Percentiles rank a stretch among this genome's conserved stretches.
Evolutionary conservation across 2,888 invertebrate species (phyloP).

Genomic region (Venusia cambrica): DNA sequence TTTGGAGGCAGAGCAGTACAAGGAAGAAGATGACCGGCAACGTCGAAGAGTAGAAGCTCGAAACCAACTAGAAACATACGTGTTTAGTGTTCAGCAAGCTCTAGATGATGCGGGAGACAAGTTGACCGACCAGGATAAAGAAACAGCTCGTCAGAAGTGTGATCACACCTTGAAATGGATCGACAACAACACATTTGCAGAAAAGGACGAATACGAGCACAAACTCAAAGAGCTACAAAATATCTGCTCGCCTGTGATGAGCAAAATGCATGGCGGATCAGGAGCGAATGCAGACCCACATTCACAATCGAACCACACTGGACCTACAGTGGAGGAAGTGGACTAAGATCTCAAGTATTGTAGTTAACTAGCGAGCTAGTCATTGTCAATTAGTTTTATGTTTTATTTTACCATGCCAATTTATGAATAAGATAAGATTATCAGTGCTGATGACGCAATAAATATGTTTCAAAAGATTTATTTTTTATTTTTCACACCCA

Average conservation of each 20-base stretch:
- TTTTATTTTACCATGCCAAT: too few species aligned
- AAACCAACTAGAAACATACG: constrained; percentile 87
- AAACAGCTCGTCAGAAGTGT: constrained; percentile 72
- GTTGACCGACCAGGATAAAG: constrained; percentile 84
- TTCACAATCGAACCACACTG: constrained; percentile 30
- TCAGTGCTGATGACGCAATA: too few species aligned
- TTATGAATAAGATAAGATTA: too few species aligned
- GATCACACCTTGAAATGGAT: constrained; percentile 85
- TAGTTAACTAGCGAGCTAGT: too few species aligned
- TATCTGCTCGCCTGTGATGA: constrained; percentile 80
- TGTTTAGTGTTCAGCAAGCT: constrained; percentile 86
- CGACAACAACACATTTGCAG: constrained; percentile 84
- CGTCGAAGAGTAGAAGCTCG: constrained; percentile 84
- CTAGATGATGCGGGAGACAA: constrained; percentile 82
- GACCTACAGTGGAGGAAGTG: constrained; percentile 58
- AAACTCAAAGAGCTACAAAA: constrained; percentile 81
- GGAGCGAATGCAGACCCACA: constrained; percentile 34
- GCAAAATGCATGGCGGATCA: constrained; percentile 77
- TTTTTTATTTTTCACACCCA: too few species aligned
- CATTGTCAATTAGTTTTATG: too few species aligned
- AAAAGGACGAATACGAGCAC: constrained; percentile 83
- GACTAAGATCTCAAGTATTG: constrained; percentile 32
- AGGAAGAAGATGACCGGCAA: constrained; percentile 86
- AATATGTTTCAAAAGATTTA: too few species aligned
- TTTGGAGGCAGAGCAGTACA: constrained; percentile 86